These are phyloP conservation scores for Scrobipalpa atriplicella DNA, from an alignment of 2,888 invertebrate species.

Conservation along the genomic window DNA sequence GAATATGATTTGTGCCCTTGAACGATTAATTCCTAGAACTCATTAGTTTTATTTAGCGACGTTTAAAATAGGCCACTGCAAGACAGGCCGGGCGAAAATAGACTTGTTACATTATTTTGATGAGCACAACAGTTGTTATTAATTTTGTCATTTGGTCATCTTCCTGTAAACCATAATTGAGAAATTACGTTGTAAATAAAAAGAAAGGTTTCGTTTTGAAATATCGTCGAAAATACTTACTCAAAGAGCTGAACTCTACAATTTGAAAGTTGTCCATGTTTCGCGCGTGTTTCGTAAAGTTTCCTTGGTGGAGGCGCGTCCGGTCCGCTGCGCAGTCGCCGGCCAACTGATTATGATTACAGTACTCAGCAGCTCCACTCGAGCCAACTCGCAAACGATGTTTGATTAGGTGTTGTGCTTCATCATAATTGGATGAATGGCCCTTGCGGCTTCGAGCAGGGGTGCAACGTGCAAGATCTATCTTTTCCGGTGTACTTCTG, in stretches of 20 bases:
- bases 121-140: neutral
- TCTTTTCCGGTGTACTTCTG: conserved; percentile 17
- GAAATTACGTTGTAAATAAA: too few species aligned
- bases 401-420: conserved; percentile 65
- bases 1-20: conserved; percentile 2
- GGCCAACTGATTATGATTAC: conserved; percentile 66
- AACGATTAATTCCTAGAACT: conserved; percentile 24
- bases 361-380: conserved; percentile 2
- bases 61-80: conserved; percentile 39
- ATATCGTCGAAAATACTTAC: conserved; percentile 54
- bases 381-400: conserved; percentile 53
- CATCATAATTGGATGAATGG: conserved; percentile 58
- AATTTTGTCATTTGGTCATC: neutral
- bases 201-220: neutral
- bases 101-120: conserved; percentile 27
- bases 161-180: neutral
- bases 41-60: conserved; percentile 33
- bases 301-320: conserved; percentile 39
- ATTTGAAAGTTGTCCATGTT: conserved; percentile 65
- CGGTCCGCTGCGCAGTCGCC: conserved; percentile 57
- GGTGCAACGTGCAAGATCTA: neutral
- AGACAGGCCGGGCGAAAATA: conserved; percentile 40
- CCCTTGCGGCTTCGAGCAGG: conserved; percentile 44
- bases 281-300: conserved; percentile 35
- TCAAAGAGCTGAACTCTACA: conserved; percentile 64